Evolutionary conservation across 2,888 invertebrate species (phyloP).

Genomic region (Melolontha melolontha): DNA sequence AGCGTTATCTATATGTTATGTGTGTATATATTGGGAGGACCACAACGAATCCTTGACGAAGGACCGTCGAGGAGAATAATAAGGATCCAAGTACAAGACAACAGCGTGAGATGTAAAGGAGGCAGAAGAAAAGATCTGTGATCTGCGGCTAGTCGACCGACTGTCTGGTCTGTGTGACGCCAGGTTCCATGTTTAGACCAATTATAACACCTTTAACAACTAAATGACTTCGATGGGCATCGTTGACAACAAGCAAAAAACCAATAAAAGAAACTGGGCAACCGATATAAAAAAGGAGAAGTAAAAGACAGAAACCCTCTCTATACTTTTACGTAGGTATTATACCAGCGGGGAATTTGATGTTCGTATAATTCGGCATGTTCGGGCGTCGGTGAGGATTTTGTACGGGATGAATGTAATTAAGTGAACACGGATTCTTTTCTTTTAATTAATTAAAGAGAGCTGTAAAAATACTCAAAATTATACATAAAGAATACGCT

Average conservation of each 20-base stretch:
- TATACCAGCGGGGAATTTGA: not conserved
- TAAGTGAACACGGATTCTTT: slow-evolving; percentile 36
- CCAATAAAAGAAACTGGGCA: slow-evolving; percentile 40
- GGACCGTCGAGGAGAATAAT: slow-evolving; percentile 52
- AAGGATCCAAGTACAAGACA: slow-evolving; percentile 2
- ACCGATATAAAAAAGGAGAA: slow-evolving; percentile 20
- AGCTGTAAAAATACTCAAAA: slow-evolving; percentile 32
- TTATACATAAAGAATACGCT: slow-evolving; percentile 6
- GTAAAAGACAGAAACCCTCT: not conserved
- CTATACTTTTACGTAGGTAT: too few species aligned
- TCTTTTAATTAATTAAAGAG: slow-evolving; percentile 30
- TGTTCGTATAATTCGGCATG: slow-evolving; percentile 1
- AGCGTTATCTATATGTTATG: slow-evolving; percentile 37
- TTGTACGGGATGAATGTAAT: slow-evolving; percentile 27
- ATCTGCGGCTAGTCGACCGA: slow-evolving; percentile 51
- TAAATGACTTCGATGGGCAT: slow-evolving; percentile 64
- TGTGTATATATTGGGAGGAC: slow-evolving; percentile 21
- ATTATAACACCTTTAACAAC: slow-evolving; percentile 67
- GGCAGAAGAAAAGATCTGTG: slow-evolving; percentile 47
- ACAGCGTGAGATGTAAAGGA: slow-evolving; percentile 50
- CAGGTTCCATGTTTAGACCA: slow-evolving; percentile 65
- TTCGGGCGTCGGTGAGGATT: not conserved
- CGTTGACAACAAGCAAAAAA: slow-evolving; percentile 56
- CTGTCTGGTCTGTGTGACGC: slow-evolving; percentile 65
- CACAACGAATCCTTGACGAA: slow-evolving; percentile 52